phyloP scores from a whole-genome alignment of 2,113 vertebrate species.

The Corythoichthys intestinalis region DNA sequence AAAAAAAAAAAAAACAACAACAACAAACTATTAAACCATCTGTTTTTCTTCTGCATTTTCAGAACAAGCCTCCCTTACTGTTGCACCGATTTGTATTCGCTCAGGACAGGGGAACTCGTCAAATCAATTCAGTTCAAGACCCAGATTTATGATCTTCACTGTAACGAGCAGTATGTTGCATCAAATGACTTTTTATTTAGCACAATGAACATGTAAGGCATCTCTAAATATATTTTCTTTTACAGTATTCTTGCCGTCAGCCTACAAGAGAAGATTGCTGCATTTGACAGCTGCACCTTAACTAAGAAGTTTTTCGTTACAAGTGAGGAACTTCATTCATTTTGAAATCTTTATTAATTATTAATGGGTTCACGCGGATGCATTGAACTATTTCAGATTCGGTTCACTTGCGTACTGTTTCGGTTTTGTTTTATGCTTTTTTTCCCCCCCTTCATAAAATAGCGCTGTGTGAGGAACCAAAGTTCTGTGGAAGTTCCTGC shows the following conservation, averaged over 20 bases:
- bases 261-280: conserved; percentile 96
- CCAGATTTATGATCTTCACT: conserved; percentile 93
- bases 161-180: conserved; percentile 85
- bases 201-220: background rate
- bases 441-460: no score
- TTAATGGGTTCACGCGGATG: no score
- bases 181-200: background rate
- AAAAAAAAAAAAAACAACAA: no score
- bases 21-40: background rate
- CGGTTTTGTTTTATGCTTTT: no score
- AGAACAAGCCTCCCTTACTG: conserved; percentile 93
- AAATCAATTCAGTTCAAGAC: conserved; percentile 99
- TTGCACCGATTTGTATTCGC: conserved; percentile 91
- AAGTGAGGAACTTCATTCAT: conserved; percentile 73
- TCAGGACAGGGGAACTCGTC: conserved; percentile 93
- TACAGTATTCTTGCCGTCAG: conserved; percentile 91
- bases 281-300: conserved; percentile 98
- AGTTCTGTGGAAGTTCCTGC: background rate
- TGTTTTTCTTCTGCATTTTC: conserved; percentile 27
- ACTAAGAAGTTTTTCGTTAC: conserved; percentile 98
- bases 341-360: no score
- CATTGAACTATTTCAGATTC: no score
- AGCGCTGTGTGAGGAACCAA: no score
- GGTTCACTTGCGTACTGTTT: background rate
- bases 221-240: conserved; percentile 12